A percentile compares a stretch with the other conserved stretches of the same genome.
These are phyloP conservation scores for Thalassarche chlororhynchos DNA, from an alignment of 2,113 vertebrate genomes.

Conservation along the genomic window DNA sequence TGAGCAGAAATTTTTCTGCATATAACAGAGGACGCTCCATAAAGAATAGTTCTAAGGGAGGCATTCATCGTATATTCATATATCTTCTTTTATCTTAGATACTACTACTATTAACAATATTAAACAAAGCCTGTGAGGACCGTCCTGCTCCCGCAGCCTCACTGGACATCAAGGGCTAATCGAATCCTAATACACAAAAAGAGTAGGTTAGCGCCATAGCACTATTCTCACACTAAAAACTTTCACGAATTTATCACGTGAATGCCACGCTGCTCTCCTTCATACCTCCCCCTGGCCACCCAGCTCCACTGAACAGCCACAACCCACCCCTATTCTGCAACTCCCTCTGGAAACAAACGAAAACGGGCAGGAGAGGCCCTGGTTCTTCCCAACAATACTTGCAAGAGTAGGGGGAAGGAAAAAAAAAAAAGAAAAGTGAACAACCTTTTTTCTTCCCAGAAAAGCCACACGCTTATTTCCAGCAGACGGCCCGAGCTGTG, in stretches of 20 bases:
- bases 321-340: neutral
- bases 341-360: rapidly evolving
- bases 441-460: neutral
- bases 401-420: too few relatives aligned
- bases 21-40: neutral
- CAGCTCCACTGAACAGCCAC: rapidly evolving
- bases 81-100: neutral
- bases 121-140: neutral
- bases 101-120: neutral
- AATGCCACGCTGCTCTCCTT: neutral
- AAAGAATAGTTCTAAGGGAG: neutral
- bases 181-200: neutral
- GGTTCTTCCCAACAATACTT: neutral
- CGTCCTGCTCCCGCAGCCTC: neutral
- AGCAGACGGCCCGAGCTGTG: neutral
- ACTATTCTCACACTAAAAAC: neutral
- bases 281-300: neutral
- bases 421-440: too few relatives aligned
- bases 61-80: neutral
- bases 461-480: neutral
- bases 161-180: neutral
- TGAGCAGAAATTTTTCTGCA: neutral
- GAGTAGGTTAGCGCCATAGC: rapidly evolving
- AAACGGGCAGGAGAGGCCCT: too few relatives aligned
- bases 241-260: neutral